These are phyloP conservation scores for Coracopsis vasa DNA, from an alignment of 2,113 vertebrate genomes.

Conservation along the genomic window DNA sequence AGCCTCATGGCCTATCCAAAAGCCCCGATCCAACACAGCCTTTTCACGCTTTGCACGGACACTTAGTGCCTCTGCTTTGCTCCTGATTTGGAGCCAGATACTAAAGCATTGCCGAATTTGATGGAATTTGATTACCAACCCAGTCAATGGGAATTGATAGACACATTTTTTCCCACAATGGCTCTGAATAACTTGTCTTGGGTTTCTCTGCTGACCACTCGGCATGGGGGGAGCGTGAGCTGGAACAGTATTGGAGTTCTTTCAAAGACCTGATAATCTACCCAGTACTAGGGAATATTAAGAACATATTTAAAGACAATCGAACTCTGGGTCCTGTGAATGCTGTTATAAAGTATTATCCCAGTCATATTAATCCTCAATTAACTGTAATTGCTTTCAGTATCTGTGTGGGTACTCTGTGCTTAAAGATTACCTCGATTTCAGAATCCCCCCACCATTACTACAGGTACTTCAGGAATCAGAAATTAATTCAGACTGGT, in stretches of 20 bases:
- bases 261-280: not conserved
- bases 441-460: conserved; percentile 5
- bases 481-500: conserved; percentile 35
- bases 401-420: not conserved
- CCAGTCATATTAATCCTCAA: not conserved
- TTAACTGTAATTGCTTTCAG: not conserved
- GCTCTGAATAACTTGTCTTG: not conserved
- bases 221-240: not conserved
- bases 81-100: not conserved
- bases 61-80: not conserved
- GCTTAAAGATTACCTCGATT: conserved; percentile 2
- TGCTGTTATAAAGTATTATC: not conserved
- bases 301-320: not conserved
- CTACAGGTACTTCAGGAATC: not conserved
- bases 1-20: not conserved
- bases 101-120: not conserved
- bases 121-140: not conserved
- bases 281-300: not conserved
- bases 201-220: not conserved
- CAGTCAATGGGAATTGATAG: not conserved
- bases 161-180: not conserved
- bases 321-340: not conserved
- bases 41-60: not conserved
- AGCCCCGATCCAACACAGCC: not conserved
- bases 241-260: not conserved